Percentiles rank a stretch among this genome's conserved stretches.
phyloP scores from a whole-genome alignment of 53 echinoderm and acorn worm species.

The Holothuria leucospilota region DNA sequence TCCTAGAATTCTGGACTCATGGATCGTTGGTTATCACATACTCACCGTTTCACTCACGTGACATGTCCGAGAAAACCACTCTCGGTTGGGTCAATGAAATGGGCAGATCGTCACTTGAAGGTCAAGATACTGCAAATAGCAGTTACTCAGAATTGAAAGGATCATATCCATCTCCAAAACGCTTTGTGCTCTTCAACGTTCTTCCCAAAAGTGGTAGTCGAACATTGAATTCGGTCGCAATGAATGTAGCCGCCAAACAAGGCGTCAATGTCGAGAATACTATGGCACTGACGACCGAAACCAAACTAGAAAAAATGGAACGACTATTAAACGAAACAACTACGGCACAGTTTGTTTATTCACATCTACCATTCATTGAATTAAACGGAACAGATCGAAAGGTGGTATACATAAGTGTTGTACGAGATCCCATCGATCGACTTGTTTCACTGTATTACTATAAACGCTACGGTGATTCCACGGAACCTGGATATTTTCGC shows the following conservation, averaged over 20 bases:
- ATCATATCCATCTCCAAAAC: background rate
- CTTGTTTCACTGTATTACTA: constrained; percentile 35
- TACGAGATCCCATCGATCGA: constrained; percentile 31
- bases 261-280: constrained; percentile 34
- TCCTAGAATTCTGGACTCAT: too few species aligned
- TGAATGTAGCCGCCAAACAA: background rate
- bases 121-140: too few species aligned
- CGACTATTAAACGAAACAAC: background rate
- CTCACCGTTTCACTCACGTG: too few species aligned
- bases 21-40: too few species aligned
- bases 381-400: background rate
- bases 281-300: constrained; percentile 31
- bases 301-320: background rate
- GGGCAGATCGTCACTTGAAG: too few species aligned
- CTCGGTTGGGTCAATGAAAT: too few species aligned
- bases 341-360: constrained; percentile 23
- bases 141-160: too few species aligned
- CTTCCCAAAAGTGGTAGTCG: constrained; percentile 37
- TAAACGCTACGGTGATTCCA: constrained; percentile 37
- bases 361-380: constrained; percentile 22
- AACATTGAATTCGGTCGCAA: constrained; percentile 21
- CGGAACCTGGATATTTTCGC: constrained; percentile 20
- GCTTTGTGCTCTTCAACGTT: constrained; percentile 31
- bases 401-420: constrained; percentile 20
- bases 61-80: too few species aligned